Evolutionary conservation across 2,888 invertebrate species (phyloP), one percentile per base, ranked within the genome.

Genomic region (Stratiomys singularior): DNA sequence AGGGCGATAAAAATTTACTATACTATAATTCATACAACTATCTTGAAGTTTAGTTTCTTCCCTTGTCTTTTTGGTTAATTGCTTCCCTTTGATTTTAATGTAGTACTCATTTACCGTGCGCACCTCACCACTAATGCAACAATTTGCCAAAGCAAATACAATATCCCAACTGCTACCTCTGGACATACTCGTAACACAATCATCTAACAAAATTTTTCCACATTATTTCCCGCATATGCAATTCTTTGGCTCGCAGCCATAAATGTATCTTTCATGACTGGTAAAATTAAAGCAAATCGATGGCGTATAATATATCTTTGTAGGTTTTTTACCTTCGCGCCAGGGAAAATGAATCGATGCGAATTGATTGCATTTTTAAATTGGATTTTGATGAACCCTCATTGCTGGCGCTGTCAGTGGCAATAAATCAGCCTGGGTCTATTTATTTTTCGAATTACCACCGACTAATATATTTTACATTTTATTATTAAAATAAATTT

Each of bases 401-500:
- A 76, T 66, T 76, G 67, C 66, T 28, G 56, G 56, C 52, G 66
- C 52, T 76, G 66, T 28, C 37, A 74, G 64, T 56, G 67, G 28
- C 23, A 47, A 66, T 76, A 76, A 76, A 76, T 76, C 76, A 76
- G 52, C 27, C 52, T n/a, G 66, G 28, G 52, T 46, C 64, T 76
- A 67, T 76, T 76, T 76, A 76, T 76, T 76, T 76, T 76, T 76
- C 56, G 66, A 76, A 76, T 76, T 76, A 76, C 66, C 67, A 30
- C 56, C 56, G 37, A 56, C 37, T 76, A 66, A 76, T 76, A 76
- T 76, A 76, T 76, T 67, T 37, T 67, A 30, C 64, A 37, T 76
- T 76, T 76, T 76, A 76, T 76, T 76, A 76, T 76, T 76, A 76
- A 76, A 76, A 76, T 76, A 76, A 76, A 66, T 76, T 66, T 76